These are phyloP conservation scores for Platygyra sinensis DNA, from an alignment of 64 coral and sea anemone genomes.

Conservation along the genomic window DNA sequence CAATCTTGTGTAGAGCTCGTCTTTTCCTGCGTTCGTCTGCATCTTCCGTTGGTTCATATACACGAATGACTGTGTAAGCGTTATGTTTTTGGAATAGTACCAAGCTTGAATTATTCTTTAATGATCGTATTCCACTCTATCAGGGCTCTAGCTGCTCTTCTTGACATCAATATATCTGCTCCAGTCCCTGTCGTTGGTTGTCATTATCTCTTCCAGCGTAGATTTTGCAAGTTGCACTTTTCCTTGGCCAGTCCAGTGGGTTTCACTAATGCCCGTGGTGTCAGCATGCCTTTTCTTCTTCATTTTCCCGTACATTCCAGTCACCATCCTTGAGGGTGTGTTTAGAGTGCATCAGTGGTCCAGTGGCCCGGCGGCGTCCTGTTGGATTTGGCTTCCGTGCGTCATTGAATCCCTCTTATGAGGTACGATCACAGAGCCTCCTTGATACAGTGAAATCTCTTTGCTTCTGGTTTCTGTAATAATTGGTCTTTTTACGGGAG, in stretches of 20 bases:
- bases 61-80: too few species aligned
- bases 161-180: constrained; percentile 39
- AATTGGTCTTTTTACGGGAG: too few species aligned
- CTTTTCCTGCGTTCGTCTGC: too few species aligned
- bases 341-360: constrained; percentile 29
- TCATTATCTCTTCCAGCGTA: constrained; percentile 37
- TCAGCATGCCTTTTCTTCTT: neutral
- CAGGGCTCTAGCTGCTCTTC: neutral
- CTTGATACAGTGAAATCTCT: too few species aligned
- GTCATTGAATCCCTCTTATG: too few species aligned
- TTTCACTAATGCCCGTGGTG: constrained; percentile 25
- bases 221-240: constrained; percentile 33
- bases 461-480: too few species aligned
- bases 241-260: constrained; percentile 28
- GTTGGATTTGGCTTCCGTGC: too few species aligned
- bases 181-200: constrained; percentile 39
- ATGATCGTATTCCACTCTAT: neutral
- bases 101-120: constrained; percentile 33
- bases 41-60: too few species aligned
- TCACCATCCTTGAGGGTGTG: constrained; percentile 1
- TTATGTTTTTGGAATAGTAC: constrained; percentile 21
- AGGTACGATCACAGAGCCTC: too few species aligned
- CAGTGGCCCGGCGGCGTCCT: neutral
- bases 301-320: constrained; percentile 35
- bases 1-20: too few species aligned